Evolutionary conservation across 2,888 invertebrate genomes (phyloP), one percentile per base, ranked within the genome.

Genomic region (Scelioninae gen. 1): DNA sequence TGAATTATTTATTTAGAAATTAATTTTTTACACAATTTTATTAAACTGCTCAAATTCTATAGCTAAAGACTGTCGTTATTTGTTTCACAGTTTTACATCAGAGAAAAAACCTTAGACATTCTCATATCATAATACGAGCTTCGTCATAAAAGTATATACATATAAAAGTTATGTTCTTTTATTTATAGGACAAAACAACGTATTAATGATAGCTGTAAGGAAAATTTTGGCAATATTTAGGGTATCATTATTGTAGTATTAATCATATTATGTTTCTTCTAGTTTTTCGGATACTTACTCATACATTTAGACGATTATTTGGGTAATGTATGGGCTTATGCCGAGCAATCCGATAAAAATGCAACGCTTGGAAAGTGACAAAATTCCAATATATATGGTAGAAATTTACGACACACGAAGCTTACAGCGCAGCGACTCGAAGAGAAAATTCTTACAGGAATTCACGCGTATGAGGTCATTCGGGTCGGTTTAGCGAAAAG

Each of bases 311-410:
- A 81, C 71, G 75, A 45, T 71, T 38, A 72, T 74, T 68, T 47
- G 53, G 40, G 32, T 32, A 58, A 75, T 69, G 65, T 81, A 62
- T 40, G 32, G 43, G 68, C 74, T 74, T 68, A 47, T 10, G 43
- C n/a, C 43, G 23, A 58, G 55, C 55, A 32, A 72, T 72, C 55
- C 56, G 77, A 77, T 82, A 77, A 82, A 82, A 82, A 77, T 63
- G 55, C 66, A 72, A 75, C 56, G 56, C 77, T 62, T 53, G 49
- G 77, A 77, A 77, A 76, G 72, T 72, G 75, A 82, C 72, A 62
- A 82, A 82, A 77, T 77, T 82, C 66, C 68, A 82, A 82, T 77
- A 82, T 66, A 75, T 71, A 74, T 15, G 55, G n/a, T 45, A 51
- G 38, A 77, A 69, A 82, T 72, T 72, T 77, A 72, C 49, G 60